Conservation (phyloP, 2,888 invertebrate species). For the Tipula unca region DNA sequence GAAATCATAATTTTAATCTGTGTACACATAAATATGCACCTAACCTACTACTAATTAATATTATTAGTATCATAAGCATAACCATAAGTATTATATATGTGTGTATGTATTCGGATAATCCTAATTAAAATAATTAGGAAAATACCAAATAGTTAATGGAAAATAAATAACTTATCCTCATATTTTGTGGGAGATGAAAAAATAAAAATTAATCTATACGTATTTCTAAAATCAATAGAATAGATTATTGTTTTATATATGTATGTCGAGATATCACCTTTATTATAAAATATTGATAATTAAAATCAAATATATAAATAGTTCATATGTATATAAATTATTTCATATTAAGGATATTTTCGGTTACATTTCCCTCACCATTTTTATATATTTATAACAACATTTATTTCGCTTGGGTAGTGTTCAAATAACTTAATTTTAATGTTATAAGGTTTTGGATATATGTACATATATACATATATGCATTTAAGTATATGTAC, state of each 20-base stretch:
- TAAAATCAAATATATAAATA: neutral
- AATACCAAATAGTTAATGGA: constrained; percentile 8
- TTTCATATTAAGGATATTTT: neutral
- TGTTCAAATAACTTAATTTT: neutral
- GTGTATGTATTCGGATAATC: neutral
- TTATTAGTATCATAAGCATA: neutral
- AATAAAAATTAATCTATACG: neutral
- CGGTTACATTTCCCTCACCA: neutral
- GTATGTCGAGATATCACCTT: neutral
- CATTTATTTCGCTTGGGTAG: neutral
- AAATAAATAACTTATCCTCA: neutral
- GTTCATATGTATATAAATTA: too few species aligned
- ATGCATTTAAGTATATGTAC: too few species aligned
- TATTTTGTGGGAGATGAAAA: neutral
- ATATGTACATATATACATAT: too few species aligned
- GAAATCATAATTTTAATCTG: neutral
- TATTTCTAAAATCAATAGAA: neutral
- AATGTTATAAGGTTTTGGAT: neutral
- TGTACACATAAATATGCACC: neutral
- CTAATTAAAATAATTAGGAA: neutral
- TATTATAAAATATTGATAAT: neutral
- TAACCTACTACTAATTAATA: neutral
- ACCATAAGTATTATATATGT: neutral
- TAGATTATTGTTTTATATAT: neutral
- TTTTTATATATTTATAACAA: neutral